Conservation (phyloP, 2,113 vertebrate species). For the Anolis sagrei region DNA sequence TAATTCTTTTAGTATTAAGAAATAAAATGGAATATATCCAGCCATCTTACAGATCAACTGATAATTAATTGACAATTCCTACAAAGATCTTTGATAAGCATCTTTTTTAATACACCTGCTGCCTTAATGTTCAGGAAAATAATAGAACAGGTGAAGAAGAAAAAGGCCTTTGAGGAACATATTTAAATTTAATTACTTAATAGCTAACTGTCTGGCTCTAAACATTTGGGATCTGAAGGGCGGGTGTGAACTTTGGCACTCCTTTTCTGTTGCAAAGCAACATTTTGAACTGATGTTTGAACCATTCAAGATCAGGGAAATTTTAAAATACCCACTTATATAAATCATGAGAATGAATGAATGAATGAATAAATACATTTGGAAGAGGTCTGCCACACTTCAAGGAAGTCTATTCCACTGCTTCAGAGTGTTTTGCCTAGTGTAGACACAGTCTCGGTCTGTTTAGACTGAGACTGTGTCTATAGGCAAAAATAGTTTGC, state of each 20-base stretch:
- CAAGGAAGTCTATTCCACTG: too few relatives aligned
- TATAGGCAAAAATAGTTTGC: not conserved
- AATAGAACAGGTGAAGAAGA: not conserved
- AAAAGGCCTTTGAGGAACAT: not conserved
- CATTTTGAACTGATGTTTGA: not conserved
- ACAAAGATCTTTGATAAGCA: not conserved
- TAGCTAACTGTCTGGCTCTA: not conserved
- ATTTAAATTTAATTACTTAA: not conserved
- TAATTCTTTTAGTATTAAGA: slow-evolving; percentile 4
- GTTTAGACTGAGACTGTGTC: too few relatives aligned
- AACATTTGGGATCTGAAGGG: not conserved
- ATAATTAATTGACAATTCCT: not conserved
- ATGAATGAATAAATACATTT: not conserved
- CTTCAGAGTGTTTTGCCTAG: not conserved
- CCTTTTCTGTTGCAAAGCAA: not conserved
- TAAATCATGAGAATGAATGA: too few relatives aligned
- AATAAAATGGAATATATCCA: not conserved
- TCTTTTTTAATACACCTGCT: not conserved
- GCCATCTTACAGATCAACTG: not conserved
- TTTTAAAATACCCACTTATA: not conserved
- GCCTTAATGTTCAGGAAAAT: not conserved
- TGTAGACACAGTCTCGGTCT: not conserved
- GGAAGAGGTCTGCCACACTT: too few relatives aligned
- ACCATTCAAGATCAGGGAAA: not conserved
- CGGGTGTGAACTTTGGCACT: not conserved